phyloP scores from a whole-genome alignment of 2,888 invertebrate genomes.

The Nemoura dubitans region DNA sequence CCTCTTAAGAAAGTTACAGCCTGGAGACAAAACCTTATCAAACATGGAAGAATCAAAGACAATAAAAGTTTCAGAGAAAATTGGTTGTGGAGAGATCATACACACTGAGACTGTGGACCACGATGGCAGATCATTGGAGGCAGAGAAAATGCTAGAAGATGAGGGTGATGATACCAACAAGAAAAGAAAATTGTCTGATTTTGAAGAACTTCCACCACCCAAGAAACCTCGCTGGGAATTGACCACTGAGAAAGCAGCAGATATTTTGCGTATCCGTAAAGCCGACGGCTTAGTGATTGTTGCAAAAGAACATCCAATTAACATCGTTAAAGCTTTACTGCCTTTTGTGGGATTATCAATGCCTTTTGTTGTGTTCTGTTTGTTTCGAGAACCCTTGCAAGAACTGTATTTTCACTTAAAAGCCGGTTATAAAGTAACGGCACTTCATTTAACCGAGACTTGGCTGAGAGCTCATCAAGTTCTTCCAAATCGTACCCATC shows the following conservation, averaged over 20 bases:
- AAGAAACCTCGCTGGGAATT: conserved; percentile 75
- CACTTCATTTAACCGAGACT: conserved; percentile 81
- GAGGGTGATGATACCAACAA: conserved; percentile 48
- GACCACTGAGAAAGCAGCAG: conserved; percentile 73
- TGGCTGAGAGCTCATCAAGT: conserved; percentile 93
- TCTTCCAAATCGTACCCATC: conserved; percentile 90
- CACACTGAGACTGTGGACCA: conserved; percentile 44
- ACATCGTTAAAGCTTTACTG: conserved; percentile 77
- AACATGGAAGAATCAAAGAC: conserved; percentile 30
- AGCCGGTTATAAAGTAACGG: conserved; percentile 74
- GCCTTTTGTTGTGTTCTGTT: conserved; percentile 86
- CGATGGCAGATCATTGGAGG: background rate
- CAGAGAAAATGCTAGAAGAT: conserved; percentile 28
- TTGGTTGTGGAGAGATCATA: conserved; percentile 1
- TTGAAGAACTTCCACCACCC: conserved; percentile 29
- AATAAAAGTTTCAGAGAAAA: conserved; percentile 27
- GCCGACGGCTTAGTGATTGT: conserved; percentile 82
- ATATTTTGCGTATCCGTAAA: conserved; percentile 67
- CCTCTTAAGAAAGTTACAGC: conserved; percentile 73
- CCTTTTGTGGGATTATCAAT: conserved; percentile 82
- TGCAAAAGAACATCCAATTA: conserved; percentile 86
- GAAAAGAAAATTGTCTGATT: conserved; percentile 29
- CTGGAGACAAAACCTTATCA: conserved; percentile 57
- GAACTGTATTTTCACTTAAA: conserved; percentile 84
- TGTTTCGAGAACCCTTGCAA: conserved; percentile 82